phyloP scores from a whole-genome alignment of 1,140 invertebrate genomes.

The Pomacea maculata region DNA sequence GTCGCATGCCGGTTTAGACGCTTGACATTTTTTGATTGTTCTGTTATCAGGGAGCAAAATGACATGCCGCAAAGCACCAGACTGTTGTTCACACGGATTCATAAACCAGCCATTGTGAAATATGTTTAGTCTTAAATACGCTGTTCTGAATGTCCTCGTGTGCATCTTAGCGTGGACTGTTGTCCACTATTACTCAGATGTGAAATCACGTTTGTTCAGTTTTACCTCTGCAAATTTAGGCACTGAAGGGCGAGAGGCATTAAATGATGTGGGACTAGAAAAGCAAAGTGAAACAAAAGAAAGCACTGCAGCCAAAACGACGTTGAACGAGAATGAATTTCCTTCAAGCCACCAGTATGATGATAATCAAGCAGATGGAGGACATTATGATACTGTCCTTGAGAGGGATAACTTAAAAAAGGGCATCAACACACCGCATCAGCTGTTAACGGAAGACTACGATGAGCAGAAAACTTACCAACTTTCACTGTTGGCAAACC shows the following conservation, averaged over 20 bases:
- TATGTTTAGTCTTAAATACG: not conserved
- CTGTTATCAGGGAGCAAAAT: no score
- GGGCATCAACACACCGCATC: not conserved
- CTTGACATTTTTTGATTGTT: no score
- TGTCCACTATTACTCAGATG: not conserved
- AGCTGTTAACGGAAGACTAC: not conserved
- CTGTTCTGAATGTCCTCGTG: not conserved
- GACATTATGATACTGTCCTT: not conserved
- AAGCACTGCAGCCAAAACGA: no score
- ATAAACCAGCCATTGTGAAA: not conserved
- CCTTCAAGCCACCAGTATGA: no score
- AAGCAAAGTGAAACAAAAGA: not conserved
- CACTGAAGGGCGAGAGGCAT: not conserved
- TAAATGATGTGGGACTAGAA: not conserved
- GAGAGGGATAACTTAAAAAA: not conserved
- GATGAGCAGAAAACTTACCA: not conserved
- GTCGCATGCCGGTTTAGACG: no score
- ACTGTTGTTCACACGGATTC: no score
- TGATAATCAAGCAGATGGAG: no score
- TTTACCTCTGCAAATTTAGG: not conserved
- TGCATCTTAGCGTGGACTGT: not conserved
- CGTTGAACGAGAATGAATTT: no score
- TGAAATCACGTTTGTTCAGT: not conserved
- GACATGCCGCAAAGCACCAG: no score
- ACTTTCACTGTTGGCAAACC: constrained; percentile 1